Conservation (phyloP, 2,888 invertebrate genomes). For the Pteria penguin region DNA sequence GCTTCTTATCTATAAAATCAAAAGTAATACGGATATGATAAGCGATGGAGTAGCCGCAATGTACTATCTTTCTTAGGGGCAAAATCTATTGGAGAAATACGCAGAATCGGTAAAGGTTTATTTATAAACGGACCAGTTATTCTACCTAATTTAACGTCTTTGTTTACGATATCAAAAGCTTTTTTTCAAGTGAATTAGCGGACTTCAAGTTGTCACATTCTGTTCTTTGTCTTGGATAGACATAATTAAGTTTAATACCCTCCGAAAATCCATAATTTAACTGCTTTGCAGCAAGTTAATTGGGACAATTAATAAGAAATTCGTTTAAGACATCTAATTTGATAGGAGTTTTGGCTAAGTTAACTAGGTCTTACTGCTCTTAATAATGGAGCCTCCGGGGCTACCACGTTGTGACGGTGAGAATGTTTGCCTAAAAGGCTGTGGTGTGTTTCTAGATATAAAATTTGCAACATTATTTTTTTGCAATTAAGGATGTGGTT, state of each 20-base stretch:
- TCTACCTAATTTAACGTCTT: neutral
- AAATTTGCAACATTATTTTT: neutral
- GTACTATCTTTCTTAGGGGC: neutral
- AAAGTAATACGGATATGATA: conserved; percentile 8
- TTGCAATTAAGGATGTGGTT: neutral
- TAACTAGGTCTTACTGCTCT: neutral
- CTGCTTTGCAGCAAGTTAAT: neutral
- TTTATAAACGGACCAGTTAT: conserved; percentile 2
- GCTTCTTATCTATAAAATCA: conserved; percentile 6
- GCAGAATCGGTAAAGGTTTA: neutral
- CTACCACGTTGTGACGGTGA: no score
- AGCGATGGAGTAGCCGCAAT: conserved; percentile 21
- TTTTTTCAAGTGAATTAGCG: neutral
- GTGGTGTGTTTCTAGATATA: neutral
- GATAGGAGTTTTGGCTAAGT: conserved; percentile 8
- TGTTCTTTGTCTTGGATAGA: neutral
- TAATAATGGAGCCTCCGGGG: no score
- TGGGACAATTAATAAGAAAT: neutral
- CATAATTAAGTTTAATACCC: neutral
- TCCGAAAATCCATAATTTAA: neutral
- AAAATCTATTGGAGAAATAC: conserved; percentile 12
- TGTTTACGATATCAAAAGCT: neutral
- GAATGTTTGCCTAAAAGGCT: no score
- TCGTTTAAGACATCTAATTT: conserved; percentile 5
- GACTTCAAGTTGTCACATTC: conserved; percentile 12